Evolutionary conservation across 2,888 invertebrate species (phyloP).

Genomic region (Parnassius orleans): DNA sequence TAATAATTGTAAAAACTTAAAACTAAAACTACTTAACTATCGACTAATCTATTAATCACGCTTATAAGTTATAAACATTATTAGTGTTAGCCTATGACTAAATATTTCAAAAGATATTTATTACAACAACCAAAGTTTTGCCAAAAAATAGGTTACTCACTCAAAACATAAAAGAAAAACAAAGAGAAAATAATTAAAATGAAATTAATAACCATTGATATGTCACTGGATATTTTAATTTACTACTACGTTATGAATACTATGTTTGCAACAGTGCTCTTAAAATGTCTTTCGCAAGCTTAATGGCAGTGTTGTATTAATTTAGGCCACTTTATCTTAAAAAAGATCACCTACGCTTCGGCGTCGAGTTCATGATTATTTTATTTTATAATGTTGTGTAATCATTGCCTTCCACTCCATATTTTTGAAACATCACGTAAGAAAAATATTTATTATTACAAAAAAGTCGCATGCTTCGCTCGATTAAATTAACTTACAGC

Average conservation of each 20-base stretch:
- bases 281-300: slow-evolving; percentile 2
- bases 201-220: too few species aligned
- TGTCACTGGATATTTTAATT: too few species aligned
- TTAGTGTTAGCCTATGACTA: too few species aligned
- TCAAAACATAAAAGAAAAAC: too few species aligned
- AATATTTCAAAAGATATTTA: neutral
- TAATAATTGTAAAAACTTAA: neutral
- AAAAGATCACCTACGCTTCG: neutral
- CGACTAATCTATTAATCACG: neutral
- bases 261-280: neutral
- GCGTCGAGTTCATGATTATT: slow-evolving; percentile 2
- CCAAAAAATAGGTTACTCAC: neutral
- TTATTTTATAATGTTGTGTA: slow-evolving; percentile 1
- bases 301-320: neutral
- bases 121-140: neutral
- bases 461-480: too few species aligned
- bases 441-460: too few species aligned
- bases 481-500: too few species aligned
- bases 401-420: neutral
- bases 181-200: too few species aligned
- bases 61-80: too few species aligned
- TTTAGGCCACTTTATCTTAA: neutral
- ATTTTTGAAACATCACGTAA: neutral
- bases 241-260: neutral
- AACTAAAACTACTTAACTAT: neutral